A percentile compares a stretch with the other conserved stretches of the same genome.
Evolutionary conservation across 2,113 vertebrate genomes (phyloP).

Genomic region (Galemys pyrenaicus): DNA sequence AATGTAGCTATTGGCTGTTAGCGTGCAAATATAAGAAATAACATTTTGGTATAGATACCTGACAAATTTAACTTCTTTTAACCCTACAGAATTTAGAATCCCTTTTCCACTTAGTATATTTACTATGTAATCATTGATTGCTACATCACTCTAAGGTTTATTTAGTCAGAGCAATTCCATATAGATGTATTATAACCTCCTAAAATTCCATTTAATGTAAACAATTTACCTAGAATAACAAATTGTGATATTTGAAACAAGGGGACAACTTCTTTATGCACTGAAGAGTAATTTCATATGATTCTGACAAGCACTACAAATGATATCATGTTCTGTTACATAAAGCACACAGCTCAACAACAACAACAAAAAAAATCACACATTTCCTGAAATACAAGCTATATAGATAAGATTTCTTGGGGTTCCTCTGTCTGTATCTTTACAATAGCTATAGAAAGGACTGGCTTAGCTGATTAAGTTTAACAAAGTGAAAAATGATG

Average conservation of each 20-base stretch:
- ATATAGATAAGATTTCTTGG: background rate
- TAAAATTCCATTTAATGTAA: slow-evolving; percentile 28
- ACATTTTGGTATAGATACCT: background rate
- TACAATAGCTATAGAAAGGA: background rate
- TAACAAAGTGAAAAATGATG: background rate
- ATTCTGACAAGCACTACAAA: background rate
- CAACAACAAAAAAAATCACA: background rate
- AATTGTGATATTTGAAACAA: background rate
- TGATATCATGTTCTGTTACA: background rate
- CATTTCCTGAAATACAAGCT: background rate
- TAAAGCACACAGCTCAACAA: background rate
- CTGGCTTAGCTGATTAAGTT: background rate
- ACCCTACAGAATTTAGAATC: background rate
- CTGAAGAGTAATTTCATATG: background rate
- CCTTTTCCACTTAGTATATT: slow-evolving; percentile 29
- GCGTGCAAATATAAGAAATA: slow-evolving; percentile 42
- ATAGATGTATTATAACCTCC: background rate
- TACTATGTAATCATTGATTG: slow-evolving; percentile 13
- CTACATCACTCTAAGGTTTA: background rate
- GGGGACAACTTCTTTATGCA: background rate
- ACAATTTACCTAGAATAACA: background rate
- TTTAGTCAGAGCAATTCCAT: background rate
- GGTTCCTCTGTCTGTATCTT: background rate
- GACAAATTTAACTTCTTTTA: background rate
- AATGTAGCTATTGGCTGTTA: slow-evolving; percentile 21